These are phyloP conservation scores for Apaloderma vittatum DNA, from an alignment of 2,113 vertebrate genomes.

Conservation along the genomic window DNA sequence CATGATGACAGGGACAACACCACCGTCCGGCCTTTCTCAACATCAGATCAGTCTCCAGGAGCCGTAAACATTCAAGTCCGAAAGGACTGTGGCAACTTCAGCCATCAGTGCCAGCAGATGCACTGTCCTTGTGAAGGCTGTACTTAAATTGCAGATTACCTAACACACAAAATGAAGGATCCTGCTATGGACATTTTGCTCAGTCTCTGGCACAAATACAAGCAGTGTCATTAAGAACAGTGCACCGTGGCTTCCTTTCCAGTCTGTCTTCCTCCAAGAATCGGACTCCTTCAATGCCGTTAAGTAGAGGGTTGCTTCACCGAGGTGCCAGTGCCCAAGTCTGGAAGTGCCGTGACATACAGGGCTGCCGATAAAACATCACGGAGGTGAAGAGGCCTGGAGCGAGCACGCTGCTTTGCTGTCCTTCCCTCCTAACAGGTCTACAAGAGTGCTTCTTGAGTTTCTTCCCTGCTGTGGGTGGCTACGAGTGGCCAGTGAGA, in stretches of 20 bases:
- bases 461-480: accelerated
- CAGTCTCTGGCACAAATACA: not conserved
- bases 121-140: not conserved
- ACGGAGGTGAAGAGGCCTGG: not conserved
- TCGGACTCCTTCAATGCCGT: not conserved
- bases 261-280: not conserved
- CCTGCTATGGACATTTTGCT: not conserved
- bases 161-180: slow-evolving; percentile 17
- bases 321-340: not conserved
- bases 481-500: not conserved
- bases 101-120: not conserved
- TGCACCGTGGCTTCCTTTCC: not conserved
- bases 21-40: not conserved
- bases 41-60: not conserved
- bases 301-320: not conserved
- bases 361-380: not conserved
- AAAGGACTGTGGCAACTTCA: not conserved
- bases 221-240: not conserved
- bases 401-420: not conserved
- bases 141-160: not conserved
- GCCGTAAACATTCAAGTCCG: not conserved
- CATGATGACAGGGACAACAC: slow-evolving; percentile 4
- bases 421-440: not conserved
- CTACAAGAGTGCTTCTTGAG: not conserved
- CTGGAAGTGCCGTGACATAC: not conserved